Evolutionary conservation across 1,140 invertebrate genomes (phyloP).

Genomic region (honey bee (Apis mellifera)): Amel_HAv3.1 CM009939.2:11890501-11891000

Average conservation of each 20-base stretch:
- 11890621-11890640: neutral
- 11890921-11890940: neutral
- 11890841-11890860: too few species aligned
- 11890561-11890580: neutral
- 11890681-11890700: neutral
- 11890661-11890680: neutral
- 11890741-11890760: neutral
- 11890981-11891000: slow-evolving; percentile 40
- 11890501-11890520: neutral
- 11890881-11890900: neutral
- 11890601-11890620: neutral
- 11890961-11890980: neutral
- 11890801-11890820: too few species aligned
- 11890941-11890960: neutral
- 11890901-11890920: neutral
- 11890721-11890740: neutral
- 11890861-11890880: neutral
- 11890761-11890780: neutral
- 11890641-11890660: neutral
- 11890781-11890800: neutral
- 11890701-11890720: neutral
- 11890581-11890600: neutral
- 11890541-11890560: neutral
- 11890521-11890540: neutral
- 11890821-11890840: too few species aligned